A percentile compares a stretch with the other conserved stretches of the same genome.
Conservation (phyloP, 2,797 vertebrate genomes). For the Danio albolineatus region DNA sequence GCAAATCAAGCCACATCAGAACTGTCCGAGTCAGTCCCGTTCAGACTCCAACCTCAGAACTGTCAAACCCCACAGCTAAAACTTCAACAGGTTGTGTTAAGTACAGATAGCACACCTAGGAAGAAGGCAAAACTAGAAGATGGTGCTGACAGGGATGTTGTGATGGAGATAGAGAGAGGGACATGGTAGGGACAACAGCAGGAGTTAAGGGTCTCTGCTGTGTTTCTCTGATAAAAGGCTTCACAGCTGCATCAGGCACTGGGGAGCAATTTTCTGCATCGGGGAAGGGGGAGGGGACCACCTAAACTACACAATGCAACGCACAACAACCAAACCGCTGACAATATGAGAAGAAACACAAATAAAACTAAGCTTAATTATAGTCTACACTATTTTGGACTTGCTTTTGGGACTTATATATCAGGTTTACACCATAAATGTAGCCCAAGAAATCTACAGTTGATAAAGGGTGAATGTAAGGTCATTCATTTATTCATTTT, state of each 20-base stretch:
- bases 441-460: not conserved
- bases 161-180: constrained; percentile 47
- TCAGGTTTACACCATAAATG: not conserved
- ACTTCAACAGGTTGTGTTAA: constrained; percentile 25
- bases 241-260: constrained; percentile 40
- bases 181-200: constrained; percentile 38
- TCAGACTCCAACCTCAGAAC: constrained; percentile 25
- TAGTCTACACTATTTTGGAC: not conserved
- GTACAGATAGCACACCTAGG: constrained; percentile 44
- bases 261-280: constrained; percentile 38
- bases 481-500: too few species aligned
- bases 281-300: constrained; percentile 24
- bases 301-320: constrained; percentile 34
- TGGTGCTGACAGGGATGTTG: constrained; percentile 42
- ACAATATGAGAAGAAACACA: constrained; percentile 20
- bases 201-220: constrained; percentile 53
- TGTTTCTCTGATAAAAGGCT: constrained; percentile 58
- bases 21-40: constrained; percentile 35
- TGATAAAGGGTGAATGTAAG: not conserved
- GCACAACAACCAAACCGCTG: constrained; percentile 32
- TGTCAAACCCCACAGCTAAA: constrained; percentile 35
- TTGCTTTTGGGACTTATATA: not conserved
- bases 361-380: constrained; percentile 29
- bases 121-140: constrained; percentile 23
- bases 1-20: constrained; percentile 47